Evolutionary conservation across 2,113 vertebrate genomes (phyloP), one percentile per base, ranked within the genome.

Genomic region (Periophthalmus modestus): DNA sequence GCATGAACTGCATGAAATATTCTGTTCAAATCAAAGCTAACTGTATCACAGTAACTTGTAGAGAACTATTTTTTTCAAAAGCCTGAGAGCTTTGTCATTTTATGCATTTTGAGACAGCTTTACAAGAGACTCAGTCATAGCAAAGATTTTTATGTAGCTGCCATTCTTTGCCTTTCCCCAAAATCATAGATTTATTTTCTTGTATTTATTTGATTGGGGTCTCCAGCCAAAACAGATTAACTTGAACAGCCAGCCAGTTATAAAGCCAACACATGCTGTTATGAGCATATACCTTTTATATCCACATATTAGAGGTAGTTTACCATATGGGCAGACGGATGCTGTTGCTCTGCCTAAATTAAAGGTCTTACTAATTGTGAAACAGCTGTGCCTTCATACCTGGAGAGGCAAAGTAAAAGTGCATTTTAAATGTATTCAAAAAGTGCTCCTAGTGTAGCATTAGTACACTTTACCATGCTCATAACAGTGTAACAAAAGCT

Each of bases 1-100:
- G 96, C 95, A 99, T 97, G 97, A 94, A 92, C 93, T 97, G 96
- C 95, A 99, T 97, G 96, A 95, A 88, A 92, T 95, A 85, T 90
- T 88, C 57, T 90, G 88, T 89, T 89, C 91, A 88, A 85, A 81
- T 79, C 87, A 91, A 95, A 93, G 91, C 92, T 91, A 88, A 93
- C 87, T 94, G 94, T 94, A 95, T 94, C 86, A 92, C 94, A 95
- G 92, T 65, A 65, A 93, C 89, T 92, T 90, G 81, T 73, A 93
- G 77, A 78, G 92, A 82, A 85, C 69, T 52, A 55, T 90, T 95
- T 95, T 95, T 94, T 94, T 95, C 82, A 91, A 93, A 85, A 95
- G 92, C 93, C 94, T 94, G 93, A 93, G 83, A 95, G 92, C 94
- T 94, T 95, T 94, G 95, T 86, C 83, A 85, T 87, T 82, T 96